phyloP scores from a whole-genome alignment of 2,113 vertebrate genomes.

The Chunga burmeisteri region DNA sequence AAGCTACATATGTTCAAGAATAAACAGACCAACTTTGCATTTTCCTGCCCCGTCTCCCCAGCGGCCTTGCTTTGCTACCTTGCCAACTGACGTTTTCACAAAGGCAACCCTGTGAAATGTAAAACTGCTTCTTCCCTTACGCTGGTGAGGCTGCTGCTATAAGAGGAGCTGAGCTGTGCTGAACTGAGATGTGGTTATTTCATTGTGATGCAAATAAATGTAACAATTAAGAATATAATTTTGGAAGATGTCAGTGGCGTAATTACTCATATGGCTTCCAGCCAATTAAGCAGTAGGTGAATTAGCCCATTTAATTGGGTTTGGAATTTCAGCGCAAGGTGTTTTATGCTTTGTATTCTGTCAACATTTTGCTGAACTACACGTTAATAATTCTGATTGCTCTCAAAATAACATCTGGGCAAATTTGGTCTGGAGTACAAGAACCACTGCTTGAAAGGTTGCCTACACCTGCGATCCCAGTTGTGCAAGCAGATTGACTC shows the following conservation, averaged over 20 bases:
- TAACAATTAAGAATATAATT: constrained; percentile 82
- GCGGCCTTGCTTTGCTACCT: constrained; percentile 45
- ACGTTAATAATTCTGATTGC: constrained; percentile 60
- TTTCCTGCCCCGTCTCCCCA: constrained; percentile 52
- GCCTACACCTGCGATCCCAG: constrained; percentile 40
- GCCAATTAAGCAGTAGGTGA: constrained; percentile 78
- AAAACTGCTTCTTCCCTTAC: not conserved
- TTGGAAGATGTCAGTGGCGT: constrained; percentile 72
- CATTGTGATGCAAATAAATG: constrained; percentile 78
- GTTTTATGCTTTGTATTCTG: constrained; percentile 64
- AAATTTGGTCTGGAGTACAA: constrained; percentile 12
- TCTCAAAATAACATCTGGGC: constrained; percentile 58
- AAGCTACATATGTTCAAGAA: constrained; percentile 42
- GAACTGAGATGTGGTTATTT: constrained; percentile 49
- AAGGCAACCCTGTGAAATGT: constrained; percentile 51
- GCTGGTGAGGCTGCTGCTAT: not conserved
- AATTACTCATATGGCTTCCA: constrained; percentile 77
- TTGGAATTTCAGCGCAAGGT: constrained; percentile 66
- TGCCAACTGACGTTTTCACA: constrained; percentile 27
- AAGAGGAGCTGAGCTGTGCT: not conserved
- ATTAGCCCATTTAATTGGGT: constrained; percentile 75
- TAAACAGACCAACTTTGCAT: constrained; percentile 44
- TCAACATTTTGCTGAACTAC: constrained; percentile 61
- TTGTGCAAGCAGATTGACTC: constrained; percentile 43
- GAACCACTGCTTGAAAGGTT: constrained; percentile 43